Base-by-base conservation (phyloP, 2,113 vertebrate genomes). In the Poeciliopsis retropinna region DNA sequence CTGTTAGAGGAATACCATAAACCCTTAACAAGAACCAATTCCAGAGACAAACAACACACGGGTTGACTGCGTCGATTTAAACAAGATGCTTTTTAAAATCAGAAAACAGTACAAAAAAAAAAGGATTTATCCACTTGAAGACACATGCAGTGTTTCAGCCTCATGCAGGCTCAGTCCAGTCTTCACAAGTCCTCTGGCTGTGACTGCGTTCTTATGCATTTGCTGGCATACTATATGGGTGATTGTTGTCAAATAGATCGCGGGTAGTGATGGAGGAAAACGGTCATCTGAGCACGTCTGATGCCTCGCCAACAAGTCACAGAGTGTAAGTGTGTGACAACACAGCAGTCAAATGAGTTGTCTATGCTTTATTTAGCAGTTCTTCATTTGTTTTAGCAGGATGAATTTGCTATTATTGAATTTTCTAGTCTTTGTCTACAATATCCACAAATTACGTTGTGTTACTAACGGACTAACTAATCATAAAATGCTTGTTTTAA, bases 241-340 rank as follows among this genome's bases (percentile, higher is more conserved):
- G 85, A 54, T 67, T 27, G 81, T 77, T 82, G 79, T 88, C 67
- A 83, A 88, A 80, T 73, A 85, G 73, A 75, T 67, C 71, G 9
- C 64, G 29, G 64, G 61, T 75, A 64, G 72, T 27, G 67, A 77
- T 63, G 6, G 62, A 85, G 78, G 69, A 64, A 44, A 72, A 47
- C 64, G 29, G 60, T 60, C 60, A 54, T 65, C 66, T 66, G 15
- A 78, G 66, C 30, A 30, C 3, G 14, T 30, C 68, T 62, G 68
- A 81, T 57, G 31, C 70, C 51, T 69, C 64, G 32, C 11, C 67
- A 14, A 27, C 27, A 64, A 64, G 54, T 70, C 67, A 54, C 60
- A 34, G 64, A 27, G 14, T 41, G 39, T 15, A 41, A 19, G 5
- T 25, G 19, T 25, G 47, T 19, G 25, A 19, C 47, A 51, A 3